Evolutionary conservation across 2,113 vertebrate species (phyloP), one percentile per base, ranked within the genome.

Genomic region (Mormoops blainvillei): DNA sequence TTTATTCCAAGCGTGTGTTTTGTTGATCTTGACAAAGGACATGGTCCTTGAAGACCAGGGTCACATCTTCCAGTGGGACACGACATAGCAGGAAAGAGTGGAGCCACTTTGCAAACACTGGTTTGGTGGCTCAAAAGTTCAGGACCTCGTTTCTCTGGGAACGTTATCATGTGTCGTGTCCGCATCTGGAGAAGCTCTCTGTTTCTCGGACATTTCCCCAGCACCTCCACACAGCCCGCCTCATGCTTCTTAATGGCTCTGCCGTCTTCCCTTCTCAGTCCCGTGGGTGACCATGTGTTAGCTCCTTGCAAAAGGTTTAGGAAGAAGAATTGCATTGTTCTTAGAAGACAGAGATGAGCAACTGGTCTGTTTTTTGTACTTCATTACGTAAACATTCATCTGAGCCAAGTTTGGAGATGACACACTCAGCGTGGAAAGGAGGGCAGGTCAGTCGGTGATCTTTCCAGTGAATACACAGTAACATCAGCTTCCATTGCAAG

Each of bases 381-480:
- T 93, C n/a, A 70, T 86, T 86, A 33, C 12, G 68, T 41, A 96
- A 96, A 93, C 56, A 93, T 96, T 96, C 94, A 78, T 56, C 85
- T 96, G 77, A 91, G 33, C 31, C 36, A 71, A 77, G 65, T 41
- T 76, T 61, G 61, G 58, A 92, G 58, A 54, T 38, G 77, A 2
- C 16, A 8, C 7, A 22, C 24, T 92, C 71, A 48, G 65, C 36
- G 2, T 31, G 31, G 77, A 45, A 76, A 94, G 45, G 43, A 94
- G 71, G 38, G 6, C 38, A 54, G 33, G 43, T 65, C 11, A 1
- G 70, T 4, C 8, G 9, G 70, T 86, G 33, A 88, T 18, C 50
- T 77, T 71, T 87, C 77, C 54, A 73, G 87, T 28, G 28, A 41
- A 63, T 65, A 67, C 15, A 18, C 28, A 63, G 14, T 36, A 65